phyloP scores from a whole-genome alignment of 2,797 vertebrate genomes.

The Rhinophrynus dorsalis region DNA sequence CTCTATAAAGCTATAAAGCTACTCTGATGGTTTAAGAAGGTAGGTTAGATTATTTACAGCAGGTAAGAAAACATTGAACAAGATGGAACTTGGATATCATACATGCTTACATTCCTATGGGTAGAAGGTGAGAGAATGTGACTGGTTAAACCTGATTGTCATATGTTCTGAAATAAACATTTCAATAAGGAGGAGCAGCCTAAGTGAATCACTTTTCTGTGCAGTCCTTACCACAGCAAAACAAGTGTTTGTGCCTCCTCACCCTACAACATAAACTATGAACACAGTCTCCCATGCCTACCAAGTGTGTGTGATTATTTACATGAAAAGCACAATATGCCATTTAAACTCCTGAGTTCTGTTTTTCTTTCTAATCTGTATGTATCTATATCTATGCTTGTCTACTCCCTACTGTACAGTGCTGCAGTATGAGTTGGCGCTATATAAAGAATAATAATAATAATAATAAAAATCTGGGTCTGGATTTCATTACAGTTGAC shows the following conservation, averaged over 20 bases:
- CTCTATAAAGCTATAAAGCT: too few species aligned
- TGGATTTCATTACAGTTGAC: too few species aligned
- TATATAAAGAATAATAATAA: too few species aligned
- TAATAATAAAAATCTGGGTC: too few species aligned
- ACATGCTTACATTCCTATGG: background rate
- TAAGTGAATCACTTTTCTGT: constrained; percentile 10
- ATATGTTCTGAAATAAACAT: constrained; percentile 3
- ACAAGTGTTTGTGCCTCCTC: constrained; percentile 19
- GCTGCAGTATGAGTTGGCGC: too few species aligned
- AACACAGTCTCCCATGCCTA: background rate
- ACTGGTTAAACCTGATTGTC: constrained; percentile 33
- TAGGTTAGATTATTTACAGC: too few species aligned
- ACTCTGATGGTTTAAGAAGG: too few species aligned
- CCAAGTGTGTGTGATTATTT: constrained; percentile 29
- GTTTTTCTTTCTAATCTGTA: too few species aligned
- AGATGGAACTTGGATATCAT: background rate
- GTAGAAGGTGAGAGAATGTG: constrained; percentile 13
- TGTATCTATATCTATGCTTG: too few species aligned
- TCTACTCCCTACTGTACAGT: too few species aligned
- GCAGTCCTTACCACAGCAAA: background rate
- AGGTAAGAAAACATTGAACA: background rate
- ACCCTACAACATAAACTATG: background rate
- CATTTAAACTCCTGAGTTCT: too few species aligned
- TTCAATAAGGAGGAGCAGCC: background rate
- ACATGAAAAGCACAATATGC: too few species aligned